Evolutionary conservation across 2,113 vertebrate species (phyloP), one percentile per base, ranked within the genome.

Genomic region (Phaethornis superciliosus): DNA sequence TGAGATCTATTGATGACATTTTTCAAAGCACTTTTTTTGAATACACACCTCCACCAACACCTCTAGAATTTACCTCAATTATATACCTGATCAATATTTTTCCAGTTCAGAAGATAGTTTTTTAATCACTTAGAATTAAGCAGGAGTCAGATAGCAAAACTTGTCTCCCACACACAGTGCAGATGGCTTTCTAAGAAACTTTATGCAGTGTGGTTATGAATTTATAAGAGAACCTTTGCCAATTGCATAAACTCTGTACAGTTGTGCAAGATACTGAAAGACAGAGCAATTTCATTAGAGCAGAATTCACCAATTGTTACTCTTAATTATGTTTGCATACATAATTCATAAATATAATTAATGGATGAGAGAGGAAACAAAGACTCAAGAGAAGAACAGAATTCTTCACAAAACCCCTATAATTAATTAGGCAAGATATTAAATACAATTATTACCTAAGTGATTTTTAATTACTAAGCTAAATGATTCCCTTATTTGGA

Each of bases 311-410:
- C 94, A 92, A 89, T 97, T 97, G 92, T 95, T 96, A 89, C 85
- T 95, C 95, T 97, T 97, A 97, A 96, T 98, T 97, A 92, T 56
- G 56, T 93, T 96, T 96, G 60, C 81, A 90, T 97, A 85, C 93
- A 96, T 97, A 95, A 97, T 97, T 97, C 94, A 97, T 97, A 96
- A 95, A 95, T 93, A 84, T 44, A 82, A 56, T 95, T 91, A 74
- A 79, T 86, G 85, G 88, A 92, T 23, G 72, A 95, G 92, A 96
- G 58, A 52, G 68, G 56, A 32, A 96, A 86, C 18, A 96, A 93
- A 87, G 77, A 79, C 40, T 81, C 67, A 95, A 96, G 70, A 95
- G 94, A 96, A 93, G 89, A 90, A 88, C 56, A 70, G 62, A 95
- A 95, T 96, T 94, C 84, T 95, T 95, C 63, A 93, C 85, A 93